Evolutionary conservation across 2,797 vertebrate genomes (phyloP).

Genomic region (Melanotaenia nigrans): DNA sequence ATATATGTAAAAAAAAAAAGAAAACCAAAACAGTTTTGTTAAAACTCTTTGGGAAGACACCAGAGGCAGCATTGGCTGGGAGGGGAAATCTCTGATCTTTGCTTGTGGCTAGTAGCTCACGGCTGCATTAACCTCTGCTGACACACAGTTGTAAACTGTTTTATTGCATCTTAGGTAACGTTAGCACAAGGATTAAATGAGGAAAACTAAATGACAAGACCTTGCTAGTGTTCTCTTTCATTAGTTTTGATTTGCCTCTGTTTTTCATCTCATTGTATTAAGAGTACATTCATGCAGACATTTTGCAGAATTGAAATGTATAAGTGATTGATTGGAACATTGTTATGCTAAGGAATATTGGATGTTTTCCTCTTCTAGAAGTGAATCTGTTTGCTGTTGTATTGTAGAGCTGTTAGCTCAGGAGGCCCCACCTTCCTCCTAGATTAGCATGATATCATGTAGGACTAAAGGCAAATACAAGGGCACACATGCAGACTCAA

Average conservation of each 20-base stretch:
- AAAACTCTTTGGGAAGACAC: neutral
- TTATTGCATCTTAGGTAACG: neutral
- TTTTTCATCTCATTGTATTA: neutral
- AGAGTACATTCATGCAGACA: neutral
- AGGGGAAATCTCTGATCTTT: neutral
- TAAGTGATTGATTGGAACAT: neutral
- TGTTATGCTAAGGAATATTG: neutral
- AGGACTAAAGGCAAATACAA: conserved; percentile 21
- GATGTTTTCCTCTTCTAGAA: conserved; percentile 3
- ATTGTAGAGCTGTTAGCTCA: neutral
- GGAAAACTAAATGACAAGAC: neutral
- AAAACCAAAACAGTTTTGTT: too few relatives aligned
- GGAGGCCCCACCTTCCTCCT: conserved; percentile 24
- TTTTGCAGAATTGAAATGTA: conserved; percentile 1
- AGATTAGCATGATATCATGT: conserved; percentile 32
- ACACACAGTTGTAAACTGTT: neutral
- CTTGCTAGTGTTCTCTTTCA: neutral
- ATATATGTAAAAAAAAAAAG: neutral
- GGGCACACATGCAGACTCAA: conserved; percentile 20
- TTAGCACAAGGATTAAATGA: neutral
- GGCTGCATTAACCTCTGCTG: neutral
- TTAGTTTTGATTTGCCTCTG: neutral
- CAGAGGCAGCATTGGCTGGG: neutral
- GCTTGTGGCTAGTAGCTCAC: too few relatives aligned
- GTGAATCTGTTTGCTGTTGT: conserved; percentile 15